Conservation (phyloP, 30 jellyfish, hydroid and myxozoan genomes). For the Cassiopea xamachana region DNA sequence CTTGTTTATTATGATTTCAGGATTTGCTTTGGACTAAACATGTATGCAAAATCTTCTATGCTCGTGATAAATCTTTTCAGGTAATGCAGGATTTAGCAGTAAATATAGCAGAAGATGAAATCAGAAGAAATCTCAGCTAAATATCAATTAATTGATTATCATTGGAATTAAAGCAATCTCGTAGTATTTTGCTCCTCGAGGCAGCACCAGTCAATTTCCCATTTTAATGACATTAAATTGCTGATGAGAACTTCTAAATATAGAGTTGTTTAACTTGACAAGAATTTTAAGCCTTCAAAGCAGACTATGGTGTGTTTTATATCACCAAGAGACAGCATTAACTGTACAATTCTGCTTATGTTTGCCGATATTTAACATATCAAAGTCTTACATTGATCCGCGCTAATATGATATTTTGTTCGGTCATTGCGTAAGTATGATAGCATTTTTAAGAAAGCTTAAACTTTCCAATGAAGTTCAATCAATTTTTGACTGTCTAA, state of each 20-base stretch:
- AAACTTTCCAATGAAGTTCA: neutral
- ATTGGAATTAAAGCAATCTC: slow-evolving; percentile 3
- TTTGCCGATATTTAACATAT: neutral
- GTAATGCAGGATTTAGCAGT: too few species aligned
- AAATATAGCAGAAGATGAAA: neutral
- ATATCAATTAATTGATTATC: slow-evolving; percentile 1
- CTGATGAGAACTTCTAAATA: slow-evolving; percentile 2
- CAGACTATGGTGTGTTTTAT: neutral
- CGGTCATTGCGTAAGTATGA: neutral
- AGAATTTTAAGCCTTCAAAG: slow-evolving; percentile 6
- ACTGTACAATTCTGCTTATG: slow-evolving; percentile 2
- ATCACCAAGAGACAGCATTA: neutral
- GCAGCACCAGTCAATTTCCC: neutral
- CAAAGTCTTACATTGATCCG: neutral
- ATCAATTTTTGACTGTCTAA: neutral
- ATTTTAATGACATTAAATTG: neutral
- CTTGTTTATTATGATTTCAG: too few species aligned
- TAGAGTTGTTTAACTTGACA: neutral
- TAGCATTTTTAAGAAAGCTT: neutral
- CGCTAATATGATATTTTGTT: neutral
- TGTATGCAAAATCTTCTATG: too few species aligned
- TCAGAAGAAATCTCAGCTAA: neutral
- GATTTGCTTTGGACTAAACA: too few species aligned
- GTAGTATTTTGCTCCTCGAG: neutral
- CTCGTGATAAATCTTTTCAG: too few species aligned